These are phyloP conservation scores for Entomobrya multifasciata DNA, from an alignment of 2,888 invertebrate genomes.

Conservation along the genomic window DNA sequence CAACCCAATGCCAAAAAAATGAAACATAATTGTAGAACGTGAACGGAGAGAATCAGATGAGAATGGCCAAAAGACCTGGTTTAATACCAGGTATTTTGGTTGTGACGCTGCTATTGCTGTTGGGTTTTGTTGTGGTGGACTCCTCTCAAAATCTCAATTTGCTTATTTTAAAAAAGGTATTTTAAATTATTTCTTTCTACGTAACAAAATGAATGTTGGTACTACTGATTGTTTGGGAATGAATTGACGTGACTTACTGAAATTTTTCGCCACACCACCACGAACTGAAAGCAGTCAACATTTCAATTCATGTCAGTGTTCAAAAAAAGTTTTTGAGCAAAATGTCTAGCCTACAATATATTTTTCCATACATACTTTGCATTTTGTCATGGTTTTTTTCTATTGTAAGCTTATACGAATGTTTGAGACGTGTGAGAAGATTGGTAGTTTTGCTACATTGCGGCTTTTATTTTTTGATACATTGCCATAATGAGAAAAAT, in stretches of 20 bases:
- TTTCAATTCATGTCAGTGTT: slow-evolving; percentile 9
- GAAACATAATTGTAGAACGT: too few species aligned
- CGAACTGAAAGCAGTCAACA: too few species aligned
- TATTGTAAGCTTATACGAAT: too few species aligned
- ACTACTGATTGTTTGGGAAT: not conserved
- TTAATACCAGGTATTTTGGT: slow-evolving; percentile 44
- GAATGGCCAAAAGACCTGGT: slow-evolving; percentile 55
- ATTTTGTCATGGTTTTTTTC: too few species aligned
- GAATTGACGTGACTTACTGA: slow-evolving; percentile 38
- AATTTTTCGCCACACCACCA: slow-evolving; percentile 5
- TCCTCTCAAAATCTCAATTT: too few species aligned
- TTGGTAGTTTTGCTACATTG: not conserved
- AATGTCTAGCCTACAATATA: not conserved
- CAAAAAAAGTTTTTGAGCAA: not conserved
- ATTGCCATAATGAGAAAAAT: slow-evolving; percentile 19
- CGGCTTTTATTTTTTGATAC: not conserved
- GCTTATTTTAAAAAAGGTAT: not conserved
- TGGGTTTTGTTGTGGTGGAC: too few species aligned
- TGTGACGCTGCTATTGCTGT: too few species aligned
- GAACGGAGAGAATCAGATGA: not conserved
- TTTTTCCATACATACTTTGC: too few species aligned
- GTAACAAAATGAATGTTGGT: not conserved
- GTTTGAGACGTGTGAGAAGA: too few species aligned
- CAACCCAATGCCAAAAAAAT: too few species aligned
- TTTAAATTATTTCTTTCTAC: slow-evolving; percentile 30